Conservation (phyloP, 2,797 vertebrate genomes). For the Ceryle rudis region DNA sequence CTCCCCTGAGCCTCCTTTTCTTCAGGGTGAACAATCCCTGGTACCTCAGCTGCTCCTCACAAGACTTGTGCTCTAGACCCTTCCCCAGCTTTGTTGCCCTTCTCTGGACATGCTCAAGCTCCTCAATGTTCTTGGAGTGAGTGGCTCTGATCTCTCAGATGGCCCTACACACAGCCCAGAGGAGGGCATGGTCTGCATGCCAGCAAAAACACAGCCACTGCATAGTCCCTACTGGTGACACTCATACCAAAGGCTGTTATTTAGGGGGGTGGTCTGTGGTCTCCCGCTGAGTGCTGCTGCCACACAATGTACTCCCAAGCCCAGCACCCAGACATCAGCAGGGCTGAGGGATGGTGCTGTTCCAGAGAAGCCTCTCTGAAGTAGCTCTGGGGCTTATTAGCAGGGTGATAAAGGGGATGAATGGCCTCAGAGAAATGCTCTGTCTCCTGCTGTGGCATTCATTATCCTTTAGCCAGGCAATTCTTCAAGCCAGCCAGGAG, state of each 20-base stretch:
- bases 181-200: accelerated
- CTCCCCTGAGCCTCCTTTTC: background rate
- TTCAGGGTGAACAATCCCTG: background rate
- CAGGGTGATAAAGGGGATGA: conserved; percentile 52
- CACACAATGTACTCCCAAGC: accelerated
- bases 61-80: background rate
- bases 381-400: conserved; percentile 59
- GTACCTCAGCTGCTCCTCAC: background rate
- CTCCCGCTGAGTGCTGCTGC: accelerated
- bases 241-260: accelerated
- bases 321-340: conserved; percentile 11
- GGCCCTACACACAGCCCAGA: accelerated
- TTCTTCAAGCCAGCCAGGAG: conserved; percentile 27
- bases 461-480: conserved; percentile 31
- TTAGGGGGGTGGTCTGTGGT: accelerated
- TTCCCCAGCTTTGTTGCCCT: background rate
- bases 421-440: conserved; percentile 56
- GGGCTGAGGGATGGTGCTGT: conserved; percentile 1
- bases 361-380: background rate
- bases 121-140: background rate
- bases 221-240: background rate
- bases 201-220: background rate
- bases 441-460: conserved; percentile 41
- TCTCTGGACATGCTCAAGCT: background rate
- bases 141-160: background rate